Conservation (phyloP, 2,888 invertebrate genomes). For the Iselma pallidipennis region DNA sequence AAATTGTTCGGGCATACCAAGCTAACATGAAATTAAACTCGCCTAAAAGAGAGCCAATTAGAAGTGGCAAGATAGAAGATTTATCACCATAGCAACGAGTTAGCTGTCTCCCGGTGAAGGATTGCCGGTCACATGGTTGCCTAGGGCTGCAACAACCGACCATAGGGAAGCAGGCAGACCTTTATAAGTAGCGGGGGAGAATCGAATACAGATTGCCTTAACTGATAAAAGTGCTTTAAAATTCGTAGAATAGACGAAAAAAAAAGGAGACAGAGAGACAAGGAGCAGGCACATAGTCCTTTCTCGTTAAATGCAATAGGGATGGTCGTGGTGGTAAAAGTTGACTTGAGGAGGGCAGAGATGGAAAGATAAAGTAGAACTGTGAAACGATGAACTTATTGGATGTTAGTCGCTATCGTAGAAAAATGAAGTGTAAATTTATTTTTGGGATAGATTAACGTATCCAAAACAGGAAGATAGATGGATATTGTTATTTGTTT, state of each 20-base stretch:
- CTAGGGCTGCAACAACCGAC: conserved; percentile 25
- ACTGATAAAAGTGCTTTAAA: conserved; percentile 48
- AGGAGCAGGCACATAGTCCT: neutral
- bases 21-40: conserved; percentile 52
- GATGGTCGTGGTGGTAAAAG: neutral
- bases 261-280: neutral
- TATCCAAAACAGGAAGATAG: neutral
- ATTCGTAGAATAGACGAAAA: conserved; percentile 38
- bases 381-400: neutral
- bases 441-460: no score
- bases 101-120: conserved; percentile 55
- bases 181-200: conserved; percentile 30
- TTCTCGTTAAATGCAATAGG: neutral
- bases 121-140: conserved; percentile 54
- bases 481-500: neutral
- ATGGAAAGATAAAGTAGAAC: neutral
- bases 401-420: neutral
- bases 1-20: conserved; percentile 45
- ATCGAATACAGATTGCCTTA: conserved; percentile 42
- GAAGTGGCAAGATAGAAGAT: conserved; percentile 57
- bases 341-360: neutral
- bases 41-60: conserved; percentile 57
- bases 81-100: conserved; percentile 57
- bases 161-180: conserved; percentile 14
- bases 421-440: neutral